A percentile compares a stretch with the other conserved stretches of the same genome.
Evolutionary conservation across 2,888 invertebrate species (phyloP).

Genomic region (Autographa gamma): DNA sequence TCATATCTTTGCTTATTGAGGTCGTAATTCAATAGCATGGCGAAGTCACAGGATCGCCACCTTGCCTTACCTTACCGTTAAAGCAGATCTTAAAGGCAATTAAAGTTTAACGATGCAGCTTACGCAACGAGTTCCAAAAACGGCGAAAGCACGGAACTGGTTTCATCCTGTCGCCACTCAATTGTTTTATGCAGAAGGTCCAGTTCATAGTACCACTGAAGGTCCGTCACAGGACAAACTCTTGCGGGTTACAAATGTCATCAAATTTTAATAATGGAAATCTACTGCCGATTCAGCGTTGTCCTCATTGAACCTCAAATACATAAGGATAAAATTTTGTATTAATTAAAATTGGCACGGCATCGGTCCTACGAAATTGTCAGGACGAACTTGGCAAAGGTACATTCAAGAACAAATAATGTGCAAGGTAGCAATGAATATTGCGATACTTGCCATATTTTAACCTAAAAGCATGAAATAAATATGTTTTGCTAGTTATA

Average conservation of each 20-base stretch:
- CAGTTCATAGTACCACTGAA: background rate
- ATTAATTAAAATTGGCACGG: background rate
- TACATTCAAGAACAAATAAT: too few relatives aligned
- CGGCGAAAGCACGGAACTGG: slow-evolving; percentile 53
- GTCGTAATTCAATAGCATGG: slow-evolving; percentile 28
- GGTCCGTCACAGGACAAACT: background rate
- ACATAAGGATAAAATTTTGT: background rate
- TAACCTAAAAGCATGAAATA: background rate
- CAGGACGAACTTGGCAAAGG: background rate
- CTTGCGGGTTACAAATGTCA: background rate
- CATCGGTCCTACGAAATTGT: background rate
- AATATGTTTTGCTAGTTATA: background rate
- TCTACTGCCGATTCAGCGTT: background rate
- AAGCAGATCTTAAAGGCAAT: slow-evolving; percentile 51
- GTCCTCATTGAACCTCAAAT: background rate
- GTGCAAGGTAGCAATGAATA: too few relatives aligned
- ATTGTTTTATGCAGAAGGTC: slow-evolving; percentile 21
- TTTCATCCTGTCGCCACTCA: slow-evolving; percentile 39
- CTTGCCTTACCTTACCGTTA: slow-evolving; percentile 56
- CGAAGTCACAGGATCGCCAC: slow-evolving; percentile 25
- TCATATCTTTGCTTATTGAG: slow-evolving; percentile 36
- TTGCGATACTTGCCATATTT: background rate
- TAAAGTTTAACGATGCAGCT: slow-evolving; percentile 57
- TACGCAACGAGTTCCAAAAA: slow-evolving; percentile 59
- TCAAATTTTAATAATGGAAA: background rate